Percentiles rank a stretch among this genome's conserved stretches.
Conservation (phyloP, 1,140 invertebrate genomes). For the Pseudobourletiella spinata region DNA sequence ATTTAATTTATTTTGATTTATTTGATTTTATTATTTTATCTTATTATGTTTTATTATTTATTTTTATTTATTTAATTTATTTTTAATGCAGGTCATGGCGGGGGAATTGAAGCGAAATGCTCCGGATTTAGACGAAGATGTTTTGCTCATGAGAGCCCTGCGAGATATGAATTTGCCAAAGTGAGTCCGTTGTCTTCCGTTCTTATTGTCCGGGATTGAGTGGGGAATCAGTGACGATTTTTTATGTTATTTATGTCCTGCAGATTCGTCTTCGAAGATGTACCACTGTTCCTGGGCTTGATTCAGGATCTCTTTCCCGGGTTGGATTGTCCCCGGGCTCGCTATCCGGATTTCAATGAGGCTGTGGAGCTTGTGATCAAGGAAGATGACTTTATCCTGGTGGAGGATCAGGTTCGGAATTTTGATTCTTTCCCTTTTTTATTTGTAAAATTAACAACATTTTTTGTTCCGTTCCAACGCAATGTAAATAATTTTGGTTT, state of each 20-base stretch:
- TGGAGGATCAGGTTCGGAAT: constrained; percentile 60
- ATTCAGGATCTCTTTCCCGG: constrained; percentile 83
- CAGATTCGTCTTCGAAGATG: constrained; percentile 7
- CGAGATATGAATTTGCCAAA: constrained; percentile 88
- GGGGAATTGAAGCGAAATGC: constrained; percentile 70
- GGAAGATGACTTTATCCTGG: constrained; percentile 58
- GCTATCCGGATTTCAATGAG: constrained; percentile 73
- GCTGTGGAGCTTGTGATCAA: constrained; percentile 59
- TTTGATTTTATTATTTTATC: neutral
- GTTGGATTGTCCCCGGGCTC: constrained; percentile 70
- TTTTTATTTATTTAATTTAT: neutral
- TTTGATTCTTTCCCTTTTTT: constrained; percentile 41
- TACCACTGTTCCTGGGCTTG: constrained; percentile 64
- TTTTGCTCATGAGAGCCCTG: constrained; percentile 78
- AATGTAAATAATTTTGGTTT: too few species aligned
- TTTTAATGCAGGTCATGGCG: constrained; percentile 56
- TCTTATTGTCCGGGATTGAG: too few species aligned
- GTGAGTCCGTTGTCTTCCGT: constrained; percentile 69
- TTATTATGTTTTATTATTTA: neutral
- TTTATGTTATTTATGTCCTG: neutral
- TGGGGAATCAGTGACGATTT: too few species aligned
- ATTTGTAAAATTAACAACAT: constrained; percentile 11
- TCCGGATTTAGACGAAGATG: constrained; percentile 64
- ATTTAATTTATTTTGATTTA: neutral
- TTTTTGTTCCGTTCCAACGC: neutral